These are phyloP conservation scores for Thalassarche chlororhynchos DNA, from an alignment of 2,113 vertebrate species.

Conservation along the genomic window DNA sequence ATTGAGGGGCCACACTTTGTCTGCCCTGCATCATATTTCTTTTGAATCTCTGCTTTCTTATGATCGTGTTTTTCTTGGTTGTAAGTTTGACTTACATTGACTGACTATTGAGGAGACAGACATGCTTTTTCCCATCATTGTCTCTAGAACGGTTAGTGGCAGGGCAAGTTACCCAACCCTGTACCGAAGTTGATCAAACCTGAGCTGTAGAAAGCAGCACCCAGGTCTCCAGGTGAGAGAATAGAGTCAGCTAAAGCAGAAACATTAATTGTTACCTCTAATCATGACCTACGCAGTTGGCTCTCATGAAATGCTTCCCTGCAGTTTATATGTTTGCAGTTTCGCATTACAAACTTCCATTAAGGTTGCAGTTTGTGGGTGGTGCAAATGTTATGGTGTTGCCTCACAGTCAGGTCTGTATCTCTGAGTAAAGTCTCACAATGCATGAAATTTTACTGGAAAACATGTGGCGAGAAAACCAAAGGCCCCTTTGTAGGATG, in stretches of 20 bases:
- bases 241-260: neutral
- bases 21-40: neutral
- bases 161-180: neutral
- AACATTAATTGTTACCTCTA: neutral
- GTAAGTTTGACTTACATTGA: neutral
- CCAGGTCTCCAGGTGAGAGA: neutral
- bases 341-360: rapidly evolving
- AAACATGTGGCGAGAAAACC: neutral
- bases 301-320: neutral
- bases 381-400: neutral
- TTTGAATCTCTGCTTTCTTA: neutral
- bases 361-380: neutral
- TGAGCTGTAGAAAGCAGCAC: neutral
- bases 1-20: neutral
- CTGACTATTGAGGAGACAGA: neutral
- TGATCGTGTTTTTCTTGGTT: neutral
- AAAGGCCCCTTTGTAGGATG: neutral
- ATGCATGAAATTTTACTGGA: neutral
- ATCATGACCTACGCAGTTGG: rapidly evolving
- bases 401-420: rapidly evolving
- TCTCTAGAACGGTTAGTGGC: neutral
- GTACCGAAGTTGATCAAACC: neutral
- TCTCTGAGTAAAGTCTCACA: neutral
- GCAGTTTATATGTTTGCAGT: neutral
- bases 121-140: neutral